These are phyloP conservation scores for Psittacula derbiana DNA, from an alignment of 2,797 vertebrate species.

Conservation along the genomic window DNA sequence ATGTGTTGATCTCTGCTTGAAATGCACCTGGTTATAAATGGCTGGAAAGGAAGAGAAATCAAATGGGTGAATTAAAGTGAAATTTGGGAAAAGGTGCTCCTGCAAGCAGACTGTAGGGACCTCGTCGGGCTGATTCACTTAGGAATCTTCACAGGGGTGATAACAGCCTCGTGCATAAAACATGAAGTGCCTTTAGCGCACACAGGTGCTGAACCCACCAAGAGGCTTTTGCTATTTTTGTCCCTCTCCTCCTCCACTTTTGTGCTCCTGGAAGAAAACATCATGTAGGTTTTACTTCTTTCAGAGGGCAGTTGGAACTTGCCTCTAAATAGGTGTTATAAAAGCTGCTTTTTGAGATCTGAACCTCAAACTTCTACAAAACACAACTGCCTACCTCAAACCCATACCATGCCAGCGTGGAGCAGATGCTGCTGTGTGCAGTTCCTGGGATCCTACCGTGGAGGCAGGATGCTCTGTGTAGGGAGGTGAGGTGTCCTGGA, in stretches of 20 bases:
- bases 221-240: neutral
- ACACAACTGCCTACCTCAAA: neutral
- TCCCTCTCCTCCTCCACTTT: neutral
- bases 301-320: neutral
- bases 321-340: neutral
- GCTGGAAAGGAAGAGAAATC: neutral
- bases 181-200: neutral
- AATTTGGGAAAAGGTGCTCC: neutral
- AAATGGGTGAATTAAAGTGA: neutral
- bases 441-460: neutral
- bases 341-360: neutral
- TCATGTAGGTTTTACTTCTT: neutral
- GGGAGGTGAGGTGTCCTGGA: neutral
- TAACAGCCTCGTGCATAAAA: neutral
- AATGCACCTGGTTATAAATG: neutral
- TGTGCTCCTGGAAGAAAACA: neutral
- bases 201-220: neutral
- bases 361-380: neutral
- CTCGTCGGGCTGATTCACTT: neutral
- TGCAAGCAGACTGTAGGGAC: neutral
- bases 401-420: rapidly evolving
- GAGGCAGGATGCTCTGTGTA: neutral
- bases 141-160: neutral
- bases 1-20: neutral
- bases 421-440: neutral